Conservation (phyloP, 30 jellyfish, hydroid and myxozoan species). For the Clytia hemisphaerica region DNA sequence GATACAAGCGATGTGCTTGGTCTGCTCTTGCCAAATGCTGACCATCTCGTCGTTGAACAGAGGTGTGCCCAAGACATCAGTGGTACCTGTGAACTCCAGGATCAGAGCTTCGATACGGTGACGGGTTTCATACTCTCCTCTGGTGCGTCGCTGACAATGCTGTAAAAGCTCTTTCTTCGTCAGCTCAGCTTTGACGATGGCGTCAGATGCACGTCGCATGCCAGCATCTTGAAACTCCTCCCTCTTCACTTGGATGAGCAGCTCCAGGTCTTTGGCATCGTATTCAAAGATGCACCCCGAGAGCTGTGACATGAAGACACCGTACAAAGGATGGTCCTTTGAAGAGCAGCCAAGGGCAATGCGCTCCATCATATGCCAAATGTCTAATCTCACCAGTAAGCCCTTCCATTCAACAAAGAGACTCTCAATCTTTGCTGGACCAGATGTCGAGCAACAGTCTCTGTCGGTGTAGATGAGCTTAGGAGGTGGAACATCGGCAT, state of each 20-base stretch:
- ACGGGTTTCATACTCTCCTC: constrained; percentile 13
- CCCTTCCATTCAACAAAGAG: constrained; percentile 16
- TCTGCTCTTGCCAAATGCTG: constrained; percentile 33
- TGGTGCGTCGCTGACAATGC: constrained; percentile 49
- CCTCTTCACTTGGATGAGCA: constrained; percentile 22
- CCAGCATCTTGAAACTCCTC: constrained; percentile 35
- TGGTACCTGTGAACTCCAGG: constrained; percentile 14
- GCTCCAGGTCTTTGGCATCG: constrained; percentile 17
- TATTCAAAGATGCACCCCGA: constrained; percentile 28
- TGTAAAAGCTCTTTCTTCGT: constrained; percentile 15
- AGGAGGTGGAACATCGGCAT: constrained; percentile 32
- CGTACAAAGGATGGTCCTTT: constrained; percentile 31
- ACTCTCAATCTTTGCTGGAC: constrained; percentile 2
- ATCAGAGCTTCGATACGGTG: constrained; percentile 27
- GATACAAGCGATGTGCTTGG: constrained; percentile 39
- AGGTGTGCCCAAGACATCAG: constrained; percentile 51
- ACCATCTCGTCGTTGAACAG: constrained; percentile 22
- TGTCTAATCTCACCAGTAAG: constrained; percentile 29
- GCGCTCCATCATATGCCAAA: constrained; percentile 33
- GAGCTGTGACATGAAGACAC: constrained; percentile 13
- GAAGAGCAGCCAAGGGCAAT: constrained; percentile 20
- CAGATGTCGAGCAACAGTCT: constrained; percentile 41
- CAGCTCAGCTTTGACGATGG: constrained; percentile 15
- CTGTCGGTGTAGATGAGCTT: constrained; percentile 37
- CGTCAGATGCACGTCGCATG: constrained; percentile 16